Base-by-base conservation (phyloP, 2,113 vertebrate species). In the western clawed frog (Xenopus tropicalis) region DNA sequence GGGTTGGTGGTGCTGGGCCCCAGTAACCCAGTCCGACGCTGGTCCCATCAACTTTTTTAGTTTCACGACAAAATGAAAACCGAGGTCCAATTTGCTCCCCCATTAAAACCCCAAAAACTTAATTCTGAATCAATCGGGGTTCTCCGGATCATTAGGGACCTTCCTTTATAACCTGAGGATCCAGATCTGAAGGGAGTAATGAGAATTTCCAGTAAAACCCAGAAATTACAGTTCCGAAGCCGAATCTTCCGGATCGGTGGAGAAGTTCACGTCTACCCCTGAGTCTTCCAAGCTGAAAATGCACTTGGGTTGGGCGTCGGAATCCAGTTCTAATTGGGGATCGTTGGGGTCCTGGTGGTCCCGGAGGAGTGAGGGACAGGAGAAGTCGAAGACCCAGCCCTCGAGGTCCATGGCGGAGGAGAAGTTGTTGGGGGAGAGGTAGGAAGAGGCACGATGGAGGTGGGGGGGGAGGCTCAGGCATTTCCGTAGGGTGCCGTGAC, bases 381-480 rank as follows among this genome's bases (percentile, higher is more conserved):
- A 85, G 51, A 86, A 85, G 63, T 89, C 87, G 91, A 89, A 93
- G 72, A 88, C 85, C 86, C 83, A 90, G 20, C 83, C 74, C 24
- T 88, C 87, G 11, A 94, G 87, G 63, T 90, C 85, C 0, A 82
- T 69, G 43, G 86, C 78, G 71, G 92, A 93, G 74, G 14, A 80
- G 77, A 19, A 79, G 83, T 75, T 51, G 83, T 74, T 51, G 72
- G 62, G 83, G 72, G 71, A 21, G 29, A 71, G 9, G 7, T 76
- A 81, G 0, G 85, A 69, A 21, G 66, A 72, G 16, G 14, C 69
- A 5, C 79, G 72, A n/a, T 87, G 82, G 12, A 81, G 11, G 0
- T 79, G 20, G 16, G 87, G 74, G 0, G 91, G 87, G 4, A 68
- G 80, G 11, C 86, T 90, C 14, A 86, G 46, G 79, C 90, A 90